Conservation (phyloP, 53 echinoderm and acorn worm genomes). For the Actinopyga echinites region DNA sequence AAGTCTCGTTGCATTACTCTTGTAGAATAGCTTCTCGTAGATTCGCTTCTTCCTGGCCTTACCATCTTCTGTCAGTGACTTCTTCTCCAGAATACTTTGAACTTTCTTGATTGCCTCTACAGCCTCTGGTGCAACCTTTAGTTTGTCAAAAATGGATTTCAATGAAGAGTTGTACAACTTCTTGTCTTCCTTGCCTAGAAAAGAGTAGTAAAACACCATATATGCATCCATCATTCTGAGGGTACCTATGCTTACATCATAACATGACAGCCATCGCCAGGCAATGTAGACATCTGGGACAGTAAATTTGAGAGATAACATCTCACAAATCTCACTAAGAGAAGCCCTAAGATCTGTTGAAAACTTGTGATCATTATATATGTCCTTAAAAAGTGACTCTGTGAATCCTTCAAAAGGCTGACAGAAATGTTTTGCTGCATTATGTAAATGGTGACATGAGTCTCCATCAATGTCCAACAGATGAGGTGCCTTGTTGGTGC, state of each 20-base stretch:
- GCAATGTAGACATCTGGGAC: constrained; percentile 41
- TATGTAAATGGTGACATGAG: constrained; percentile 37
- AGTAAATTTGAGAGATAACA: constrained; percentile 36
- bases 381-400: constrained; percentile 37
- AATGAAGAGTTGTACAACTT: not conserved
- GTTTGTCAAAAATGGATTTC: not conserved
- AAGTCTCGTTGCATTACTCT: not conserved
- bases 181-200: constrained; percentile 1
- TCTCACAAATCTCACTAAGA: constrained; percentile 23
- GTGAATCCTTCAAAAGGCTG: constrained; percentile 11
- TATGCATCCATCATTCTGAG: constrained; percentile 46
- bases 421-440: constrained; percentile 41
- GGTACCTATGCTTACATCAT: constrained; percentile 26
- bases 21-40: constrained; percentile 21
- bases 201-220: constrained; percentile 32
- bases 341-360: constrained; percentile 22
- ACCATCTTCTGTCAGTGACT: constrained; percentile 25
- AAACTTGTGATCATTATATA: constrained; percentile 30
- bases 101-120: not conserved
- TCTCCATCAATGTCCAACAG: constrained; percentile 53
- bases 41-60: constrained; percentile 12
- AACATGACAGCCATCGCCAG: constrained; percentile 46
- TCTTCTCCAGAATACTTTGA: not conserved
- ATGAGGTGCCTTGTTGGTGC: constrained; percentile 21
- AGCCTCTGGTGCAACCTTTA: constrained; percentile 2